These are phyloP conservation scores for Omphaloscelis lunosa DNA, from an alignment of 2,888 invertebrate genomes.

Conservation along the genomic window DNA sequence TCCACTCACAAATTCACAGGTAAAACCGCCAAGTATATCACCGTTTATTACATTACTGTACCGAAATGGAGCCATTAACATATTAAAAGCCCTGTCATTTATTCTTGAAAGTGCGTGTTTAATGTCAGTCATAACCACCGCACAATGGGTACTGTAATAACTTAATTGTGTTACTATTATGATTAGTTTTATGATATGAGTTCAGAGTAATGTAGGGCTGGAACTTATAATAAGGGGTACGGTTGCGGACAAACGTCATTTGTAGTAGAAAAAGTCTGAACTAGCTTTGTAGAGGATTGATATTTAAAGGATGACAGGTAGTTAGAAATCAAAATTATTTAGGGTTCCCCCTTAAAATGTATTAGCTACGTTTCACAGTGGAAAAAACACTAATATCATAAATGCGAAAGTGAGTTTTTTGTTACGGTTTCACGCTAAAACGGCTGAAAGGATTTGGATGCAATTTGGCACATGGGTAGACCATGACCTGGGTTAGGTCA, in stretches of 20 bases:
- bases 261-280: background rate
- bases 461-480: no score
- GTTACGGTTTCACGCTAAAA: no score
- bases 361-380: background rate
- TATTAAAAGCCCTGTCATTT: slow-evolving; percentile 65
- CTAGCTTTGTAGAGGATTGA: background rate
- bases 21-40: slow-evolving; percentile 41
- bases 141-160: slow-evolving; percentile 46
- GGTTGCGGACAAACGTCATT: slow-evolving; percentile 7
- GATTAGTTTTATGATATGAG: slow-evolving; percentile 45
- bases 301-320: background rate
- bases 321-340: no score
- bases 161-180: slow-evolving; percentile 45
- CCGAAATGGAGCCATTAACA: slow-evolving; percentile 59
- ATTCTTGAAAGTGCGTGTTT: slow-evolving; percentile 59
- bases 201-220: slow-evolving; percentile 20
- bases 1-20: background rate
- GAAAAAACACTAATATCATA: background rate
- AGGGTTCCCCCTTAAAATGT: background rate
- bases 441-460: no score
- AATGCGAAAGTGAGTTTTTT: no score
- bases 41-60: slow-evolving; percentile 43
- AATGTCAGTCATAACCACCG: slow-evolving; percentile 29
- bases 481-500: no score
- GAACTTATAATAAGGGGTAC: slow-evolving; percentile 16